phyloP scores from a whole-genome alignment of 2,113 vertebrate species.

The Caracal caracal region DNA sequence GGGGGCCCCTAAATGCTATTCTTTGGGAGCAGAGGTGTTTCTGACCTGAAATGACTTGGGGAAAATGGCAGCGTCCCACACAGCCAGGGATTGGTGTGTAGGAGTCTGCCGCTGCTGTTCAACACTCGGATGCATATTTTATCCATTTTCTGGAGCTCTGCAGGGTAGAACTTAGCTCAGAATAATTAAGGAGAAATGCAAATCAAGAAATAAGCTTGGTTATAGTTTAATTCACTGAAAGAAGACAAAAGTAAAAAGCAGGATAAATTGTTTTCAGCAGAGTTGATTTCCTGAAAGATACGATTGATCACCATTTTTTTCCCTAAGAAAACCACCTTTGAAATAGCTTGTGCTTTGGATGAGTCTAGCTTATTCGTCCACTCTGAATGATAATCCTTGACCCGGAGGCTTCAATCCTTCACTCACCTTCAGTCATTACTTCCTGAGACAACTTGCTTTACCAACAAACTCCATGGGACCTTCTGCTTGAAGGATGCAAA shows the following conservation, averaged over 20 bases:
- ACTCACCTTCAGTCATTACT: not conserved
- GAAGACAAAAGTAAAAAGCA: conserved; percentile 53
- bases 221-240: conserved; percentile 72
- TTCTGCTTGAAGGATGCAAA: not conserved
- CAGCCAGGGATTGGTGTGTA: conserved; percentile 69
- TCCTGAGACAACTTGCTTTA: not conserved
- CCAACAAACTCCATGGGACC: not conserved
- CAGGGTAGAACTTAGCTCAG: conserved; percentile 69
- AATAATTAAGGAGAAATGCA: conserved; percentile 77
- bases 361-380: not conserved
- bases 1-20: not conserved
- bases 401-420: not conserved
- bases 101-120: conserved; percentile 70
- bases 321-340: conserved; percentile 28
- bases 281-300: conserved; percentile 51
- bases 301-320: conserved; percentile 26
- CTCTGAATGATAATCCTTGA: not conserved
- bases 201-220: conserved; percentile 71
- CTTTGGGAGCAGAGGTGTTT: conserved; percentile 71
- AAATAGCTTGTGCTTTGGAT: conserved; percentile 15
- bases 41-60: conserved; percentile 76
- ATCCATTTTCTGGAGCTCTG: conserved; percentile 72
- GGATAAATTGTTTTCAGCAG: conserved; percentile 30
- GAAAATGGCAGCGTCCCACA: conserved; percentile 61
- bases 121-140: conserved; percentile 66